Evolutionary conservation across 2,888 invertebrate species (phyloP), one percentile per base, ranked within the genome.

Genomic region (Ctena decussata): DNA sequence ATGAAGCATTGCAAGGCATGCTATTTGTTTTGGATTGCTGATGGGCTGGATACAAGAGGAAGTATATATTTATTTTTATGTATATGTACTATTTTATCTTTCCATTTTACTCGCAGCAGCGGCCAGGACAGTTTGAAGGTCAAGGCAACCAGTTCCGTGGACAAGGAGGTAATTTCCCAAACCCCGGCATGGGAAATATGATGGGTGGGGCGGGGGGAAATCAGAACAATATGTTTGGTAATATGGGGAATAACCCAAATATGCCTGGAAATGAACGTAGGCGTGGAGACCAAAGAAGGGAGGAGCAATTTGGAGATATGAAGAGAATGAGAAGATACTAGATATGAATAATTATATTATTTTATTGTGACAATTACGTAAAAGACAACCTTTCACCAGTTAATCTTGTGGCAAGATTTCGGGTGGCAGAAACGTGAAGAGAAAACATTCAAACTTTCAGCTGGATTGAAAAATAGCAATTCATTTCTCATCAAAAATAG

Each of bases 291-390:
- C 41, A 46, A 24, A 72, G 88, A 46, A 74, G 85, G 46, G 88
- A 88, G 32, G 88, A 88, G 12, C 53, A 53, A n/a, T 88, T 85
- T 85, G 72, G 72, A 41, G 88, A 85, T 65, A 65, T 72, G 70
- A 88, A 88, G 74, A 46, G 88, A 83, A 88, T 88, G 88, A 83
- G 88, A 60, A 80, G 88, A 57, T 88, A 72, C 69, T 88, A n/a
- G 24, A 65, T 15, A 18, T 49, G 41, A 41, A 6, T 11, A 41
- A 41, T 41, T 11, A 46, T 18, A 15, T 21, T 12, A 21, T 21
- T 15, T 5, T 46, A 46, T 46, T 46, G 46, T 46, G 3, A 15
- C 12, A 21, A n/a, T n/a, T n/a, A n/a, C n/a, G n/a, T n/a, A n/a
- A n/a, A n/a, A n/a, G n/a, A n/a, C n/a, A n/a, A n/a, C n/a, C n/a